Conservation (phyloP, 2,888 invertebrate species). For the Coelogynopora nodosa region DNA sequence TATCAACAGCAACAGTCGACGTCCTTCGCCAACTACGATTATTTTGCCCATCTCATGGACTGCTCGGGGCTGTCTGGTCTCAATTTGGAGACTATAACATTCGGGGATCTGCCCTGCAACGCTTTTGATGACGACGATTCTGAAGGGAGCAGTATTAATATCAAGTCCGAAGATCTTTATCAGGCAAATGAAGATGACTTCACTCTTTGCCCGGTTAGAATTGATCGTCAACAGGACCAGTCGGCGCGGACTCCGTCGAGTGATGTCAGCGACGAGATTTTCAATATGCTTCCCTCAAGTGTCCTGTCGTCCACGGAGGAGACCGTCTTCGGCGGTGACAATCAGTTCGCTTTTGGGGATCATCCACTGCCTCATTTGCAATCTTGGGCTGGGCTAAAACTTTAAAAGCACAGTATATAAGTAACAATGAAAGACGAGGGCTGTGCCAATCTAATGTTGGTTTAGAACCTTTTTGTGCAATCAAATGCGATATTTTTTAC, state of each 20-base stretch:
- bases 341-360: background rate
- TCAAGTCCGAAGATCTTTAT: slow-evolving; percentile 8
- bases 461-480: slow-evolving; percentile 20
- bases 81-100: slow-evolving; percentile 2
- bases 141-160: background rate
- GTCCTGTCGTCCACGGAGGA: background rate
- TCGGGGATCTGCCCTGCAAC: background rate
- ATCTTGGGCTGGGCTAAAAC: background rate
- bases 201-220: background rate
- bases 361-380: background rate
- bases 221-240: background rate
- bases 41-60: slow-evolving; percentile 7
- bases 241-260: background rate
- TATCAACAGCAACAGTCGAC: background rate
- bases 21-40: background rate
- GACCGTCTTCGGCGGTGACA: background rate
- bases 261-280: background rate
- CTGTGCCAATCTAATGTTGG: background rate
- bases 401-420: background rate
- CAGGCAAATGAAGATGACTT: background rate
- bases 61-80: background rate
- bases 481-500: slow-evolving; percentile 27
- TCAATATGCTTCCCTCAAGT: slow-evolving; percentile 12
- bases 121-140: background rate
- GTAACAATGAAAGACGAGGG: background rate